A percentile compares a stretch with the other conserved stretches of the same genome.
phyloP scores from a whole-genome alignment of 2,797 vertebrate species.

The Anguilla marmorata region DNA sequence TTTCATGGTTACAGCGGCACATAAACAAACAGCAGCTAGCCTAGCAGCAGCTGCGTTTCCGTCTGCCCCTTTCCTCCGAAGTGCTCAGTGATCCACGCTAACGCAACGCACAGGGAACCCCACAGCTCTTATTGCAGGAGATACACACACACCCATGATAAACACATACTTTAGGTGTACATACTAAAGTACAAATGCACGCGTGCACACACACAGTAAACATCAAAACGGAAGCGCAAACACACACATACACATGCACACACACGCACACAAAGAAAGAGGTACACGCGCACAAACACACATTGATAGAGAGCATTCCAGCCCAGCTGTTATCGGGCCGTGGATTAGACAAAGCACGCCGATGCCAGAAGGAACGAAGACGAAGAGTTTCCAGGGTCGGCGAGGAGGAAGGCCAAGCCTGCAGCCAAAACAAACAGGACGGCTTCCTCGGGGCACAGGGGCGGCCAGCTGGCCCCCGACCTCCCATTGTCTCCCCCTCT shows the following conservation, averaged over 20 bases:
- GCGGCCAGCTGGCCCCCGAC: neutral
- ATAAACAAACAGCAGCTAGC: neutral
- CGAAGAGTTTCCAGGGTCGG: neutral
- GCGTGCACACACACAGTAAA: neutral
- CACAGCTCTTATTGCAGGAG: neutral
- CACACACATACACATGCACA: neutral
- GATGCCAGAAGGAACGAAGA: neutral
- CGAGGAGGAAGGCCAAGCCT: neutral
- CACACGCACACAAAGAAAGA: neutral
- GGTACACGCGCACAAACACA: neutral
- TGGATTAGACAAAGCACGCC: neutral
- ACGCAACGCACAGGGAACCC: neutral
- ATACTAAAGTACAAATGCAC: neutral
- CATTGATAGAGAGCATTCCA: neutral
- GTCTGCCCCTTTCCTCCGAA: neutral
- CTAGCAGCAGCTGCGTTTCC: neutral
- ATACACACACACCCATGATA: neutral
- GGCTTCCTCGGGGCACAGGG: neutral
- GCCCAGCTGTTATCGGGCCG: neutral
- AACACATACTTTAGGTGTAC: neutral
- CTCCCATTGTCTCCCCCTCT: neutral
- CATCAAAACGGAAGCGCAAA: neutral
- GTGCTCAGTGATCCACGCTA: neutral
- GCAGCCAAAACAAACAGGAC: slow-evolving; percentile 6
- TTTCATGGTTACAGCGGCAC: neutral